Evolutionary conservation across 2,888 invertebrate genomes (phyloP), one percentile per base, ranked within the genome.

Genomic region (Odiellus spinosus): DNA sequence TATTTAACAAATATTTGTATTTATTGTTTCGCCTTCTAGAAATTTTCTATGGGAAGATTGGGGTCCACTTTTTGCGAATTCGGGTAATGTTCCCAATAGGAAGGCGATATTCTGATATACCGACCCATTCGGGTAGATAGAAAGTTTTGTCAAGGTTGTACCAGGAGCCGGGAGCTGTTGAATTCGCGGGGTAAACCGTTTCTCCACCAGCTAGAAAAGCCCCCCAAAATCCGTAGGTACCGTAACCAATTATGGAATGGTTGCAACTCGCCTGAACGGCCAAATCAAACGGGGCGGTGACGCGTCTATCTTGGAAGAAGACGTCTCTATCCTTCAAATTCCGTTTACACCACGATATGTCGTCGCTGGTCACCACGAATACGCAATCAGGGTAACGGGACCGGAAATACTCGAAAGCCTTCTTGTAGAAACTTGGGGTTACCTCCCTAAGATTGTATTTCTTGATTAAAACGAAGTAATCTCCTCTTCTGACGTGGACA

Each of bases 241-340:
- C 62, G 40, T 58, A 49, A n/a, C 61, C 60, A 2, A 63, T 53
- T 20, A 73, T 69, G 33, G 69, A 67, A 58, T 73, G 73, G 59
- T 72, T 71, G 57, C 71, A 71, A 10, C 69, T 61, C 18, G 70
- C 67, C 61, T 71, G 60, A 42, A 70, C 62, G 17, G 71, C 70
- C 54, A 72, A 57, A 60, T 72, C 71, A 49, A 67, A 58, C 10
- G 66, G 67, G 3, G 44, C n/a, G 10, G 12, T n/a, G n/a, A n/a
- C 3, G 33, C 68, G 65, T 32, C 61, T 63, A 44, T 53, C 59
- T n/a, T 47, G 39, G 39, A 61, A 64, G 50, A 67, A 63, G 17
- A 68, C 67, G 55, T 70, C 68, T 42, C 61, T 60, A 6, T 57
- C 52, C 8, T 44, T 53, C 47, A 71, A 64, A 44, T 66, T 60